A percentile compares a stretch with the other conserved stretches of the same genome.
phyloP scores from a whole-genome alignment of 2,888 invertebrate genomes.

The Tipula helvola region DNA sequence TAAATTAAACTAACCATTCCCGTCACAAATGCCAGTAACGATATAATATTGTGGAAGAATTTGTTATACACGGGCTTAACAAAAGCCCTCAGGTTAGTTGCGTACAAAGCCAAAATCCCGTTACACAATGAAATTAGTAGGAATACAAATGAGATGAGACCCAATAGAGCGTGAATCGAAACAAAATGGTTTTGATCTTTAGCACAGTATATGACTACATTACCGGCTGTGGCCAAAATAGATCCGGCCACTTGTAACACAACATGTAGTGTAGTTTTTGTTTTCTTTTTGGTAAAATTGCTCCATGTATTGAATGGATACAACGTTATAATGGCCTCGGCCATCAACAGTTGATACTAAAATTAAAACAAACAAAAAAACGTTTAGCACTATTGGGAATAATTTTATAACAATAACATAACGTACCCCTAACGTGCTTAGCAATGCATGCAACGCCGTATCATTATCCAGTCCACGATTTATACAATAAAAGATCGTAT shows the following conservation, averaged over 20 bases:
- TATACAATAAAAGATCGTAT: not conserved
- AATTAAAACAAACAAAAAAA: not conserved
- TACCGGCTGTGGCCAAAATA: not conserved
- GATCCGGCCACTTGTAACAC: not conserved
- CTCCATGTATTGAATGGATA: not conserved
- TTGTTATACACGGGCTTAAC: not conserved
- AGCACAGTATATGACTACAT: not conserved
- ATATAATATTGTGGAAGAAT: not conserved
- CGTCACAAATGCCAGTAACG: not conserved
- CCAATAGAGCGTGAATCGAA: not conserved
- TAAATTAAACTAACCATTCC: not conserved
- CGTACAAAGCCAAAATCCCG: not conserved
- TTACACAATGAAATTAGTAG: not conserved
- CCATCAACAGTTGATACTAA: constrained; percentile 7
- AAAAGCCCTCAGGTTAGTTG: not conserved
- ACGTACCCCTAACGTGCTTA: not conserved
- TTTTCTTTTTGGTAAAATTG: not conserved
- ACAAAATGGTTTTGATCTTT: not conserved
- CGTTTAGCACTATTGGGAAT: not conserved
- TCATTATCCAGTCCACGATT: not conserved
- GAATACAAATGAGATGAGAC: not conserved
- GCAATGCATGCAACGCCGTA: not conserved
- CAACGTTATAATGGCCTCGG: not conserved
- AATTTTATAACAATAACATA: not conserved
- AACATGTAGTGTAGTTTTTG: not conserved